These are phyloP conservation scores for Rhabdophis nuchalis DNA, from an alignment of 2,797 vertebrate genomes.

Conservation along the genomic window DNA sequence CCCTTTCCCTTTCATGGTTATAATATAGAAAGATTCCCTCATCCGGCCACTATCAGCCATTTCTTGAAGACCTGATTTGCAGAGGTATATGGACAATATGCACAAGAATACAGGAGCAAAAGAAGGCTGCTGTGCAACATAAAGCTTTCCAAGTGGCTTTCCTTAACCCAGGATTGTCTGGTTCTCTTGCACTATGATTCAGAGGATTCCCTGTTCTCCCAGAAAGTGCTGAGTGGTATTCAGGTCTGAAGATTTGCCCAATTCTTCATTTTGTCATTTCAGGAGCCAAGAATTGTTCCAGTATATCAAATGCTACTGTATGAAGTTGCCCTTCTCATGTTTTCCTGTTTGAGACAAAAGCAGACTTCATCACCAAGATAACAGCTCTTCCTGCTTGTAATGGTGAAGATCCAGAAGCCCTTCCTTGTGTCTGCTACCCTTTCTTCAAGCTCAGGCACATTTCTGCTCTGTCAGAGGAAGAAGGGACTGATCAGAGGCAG, in stretches of 20 bases:
- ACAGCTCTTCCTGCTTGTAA: not conserved
- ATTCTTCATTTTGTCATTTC: not conserved
- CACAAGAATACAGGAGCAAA: not conserved
- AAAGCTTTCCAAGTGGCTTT: not conserved
- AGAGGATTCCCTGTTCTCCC: not conserved
- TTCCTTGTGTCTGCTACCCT: not conserved
- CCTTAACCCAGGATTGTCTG: not conserved
- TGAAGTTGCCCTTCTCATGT: not conserved
- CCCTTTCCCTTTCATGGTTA: not conserved
- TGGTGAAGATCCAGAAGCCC: not conserved
- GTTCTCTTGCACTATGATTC: not conserved
- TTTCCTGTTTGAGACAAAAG: not conserved
- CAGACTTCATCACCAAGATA: not conserved
- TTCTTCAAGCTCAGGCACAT: not conserved
- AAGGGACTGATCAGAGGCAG: not conserved
- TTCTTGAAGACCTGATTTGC: not conserved
- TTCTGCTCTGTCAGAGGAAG: not conserved
- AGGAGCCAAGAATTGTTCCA: not conserved
- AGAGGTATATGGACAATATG: not conserved
- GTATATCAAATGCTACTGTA: not conserved
- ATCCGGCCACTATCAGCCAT: not conserved
- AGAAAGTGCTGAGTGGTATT: not conserved
- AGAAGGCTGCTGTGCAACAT: not conserved
- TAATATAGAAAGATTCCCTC: not conserved
- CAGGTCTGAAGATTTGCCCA: not conserved